Evolutionary conservation across 1,140 invertebrate species (phyloP), one percentile per base, ranked within the genome.

Genomic region (Hestina assimilis): DNA sequence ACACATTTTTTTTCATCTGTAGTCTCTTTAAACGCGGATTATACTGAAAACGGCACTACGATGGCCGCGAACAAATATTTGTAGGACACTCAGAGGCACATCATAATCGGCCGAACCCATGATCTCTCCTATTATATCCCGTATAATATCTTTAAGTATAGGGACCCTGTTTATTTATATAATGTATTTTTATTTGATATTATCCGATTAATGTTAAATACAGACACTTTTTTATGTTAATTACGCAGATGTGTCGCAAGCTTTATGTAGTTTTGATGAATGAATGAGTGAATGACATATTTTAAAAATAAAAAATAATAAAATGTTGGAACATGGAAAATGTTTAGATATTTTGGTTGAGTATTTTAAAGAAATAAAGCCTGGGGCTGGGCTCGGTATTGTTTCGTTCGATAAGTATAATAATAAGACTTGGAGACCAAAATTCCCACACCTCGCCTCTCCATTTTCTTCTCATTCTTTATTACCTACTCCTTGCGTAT

Each of bases 21-120:
- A 71, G 68, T 75, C 70, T 70, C 59, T 61, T 68, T 69, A 59
- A 47, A 69, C 66, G 38, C 45, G 73, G 77, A 83, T 83, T 80
- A 80, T 63, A 61, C 51, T 50, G 43, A 59, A 75, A 69, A 67
- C 63, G 63, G 63, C 63, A 57, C 56, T 63, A 65, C 65, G 72
- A 73, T 71, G 71, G 69, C 55, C 54, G 61, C 53, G 59, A 63
- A 71, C 75, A 83, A 83, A 80, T 80, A 80, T 80, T 83, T 80
- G 68, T 64, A 46, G 60, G 68, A 65, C 69, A 73, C 69, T 69
- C 65, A 59, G 66, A 69, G 66, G 55, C 60, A 51, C 56, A 67
- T 70, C 66, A 77, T 71, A 72, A 68, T 59, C 59, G 52, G 55
- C 6, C 29, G 48, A 63, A 56, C 26, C 50, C 47, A 69, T 75